phyloP scores from a whole-genome alignment of 2,797 vertebrate species.

The Percopsis omiscomaycus region DNA sequence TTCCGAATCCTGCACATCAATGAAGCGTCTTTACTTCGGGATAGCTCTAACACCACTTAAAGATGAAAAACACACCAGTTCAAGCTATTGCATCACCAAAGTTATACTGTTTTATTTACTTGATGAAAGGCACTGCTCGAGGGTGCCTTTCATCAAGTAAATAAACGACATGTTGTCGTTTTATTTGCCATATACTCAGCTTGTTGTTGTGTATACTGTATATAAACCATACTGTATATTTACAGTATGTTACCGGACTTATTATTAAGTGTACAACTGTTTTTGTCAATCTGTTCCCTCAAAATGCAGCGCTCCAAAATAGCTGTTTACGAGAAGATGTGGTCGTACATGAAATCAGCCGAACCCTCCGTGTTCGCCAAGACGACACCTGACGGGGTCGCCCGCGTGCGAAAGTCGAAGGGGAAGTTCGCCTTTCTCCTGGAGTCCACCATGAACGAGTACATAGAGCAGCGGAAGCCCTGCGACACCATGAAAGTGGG shows the following conservation, averaged over 20 bases:
- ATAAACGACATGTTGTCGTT: background rate
- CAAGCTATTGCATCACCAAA: background rate
- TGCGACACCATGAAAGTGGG: slow-evolving; percentile 99
- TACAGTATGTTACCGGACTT: background rate
- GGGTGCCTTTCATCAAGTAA: too few species aligned
- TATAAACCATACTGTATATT: slow-evolving; percentile 50
- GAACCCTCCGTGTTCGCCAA: slow-evolving; percentile 99
- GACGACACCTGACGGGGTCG: slow-evolving; percentile 96
- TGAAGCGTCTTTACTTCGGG: background rate
- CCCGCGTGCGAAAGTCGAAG: slow-evolving; percentile 97
- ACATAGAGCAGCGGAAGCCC: slow-evolving; percentile 99
- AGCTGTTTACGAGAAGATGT: slow-evolving; percentile 99
- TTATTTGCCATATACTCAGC: background rate
- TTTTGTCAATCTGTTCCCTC: slow-evolving; percentile 48
- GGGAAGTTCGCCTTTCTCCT: slow-evolving; percentile 99
- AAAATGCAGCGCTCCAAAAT: slow-evolving; percentile 93
- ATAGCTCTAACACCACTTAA: background rate
- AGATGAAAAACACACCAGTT: background rate
- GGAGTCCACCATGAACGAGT: slow-evolving; percentile 99
- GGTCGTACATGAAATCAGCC: slow-evolving; percentile 99
- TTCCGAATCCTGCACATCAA: background rate
- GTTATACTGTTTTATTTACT: background rate
- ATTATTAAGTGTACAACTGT: slow-evolving; percentile 26
- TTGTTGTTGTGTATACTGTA: slow-evolving; percentile 17
- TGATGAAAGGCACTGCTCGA: too few species aligned